Evolutionary conservation across 1,140 invertebrate genomes (phyloP).

Genomic region (Zaprionus camerounensis): DNA sequence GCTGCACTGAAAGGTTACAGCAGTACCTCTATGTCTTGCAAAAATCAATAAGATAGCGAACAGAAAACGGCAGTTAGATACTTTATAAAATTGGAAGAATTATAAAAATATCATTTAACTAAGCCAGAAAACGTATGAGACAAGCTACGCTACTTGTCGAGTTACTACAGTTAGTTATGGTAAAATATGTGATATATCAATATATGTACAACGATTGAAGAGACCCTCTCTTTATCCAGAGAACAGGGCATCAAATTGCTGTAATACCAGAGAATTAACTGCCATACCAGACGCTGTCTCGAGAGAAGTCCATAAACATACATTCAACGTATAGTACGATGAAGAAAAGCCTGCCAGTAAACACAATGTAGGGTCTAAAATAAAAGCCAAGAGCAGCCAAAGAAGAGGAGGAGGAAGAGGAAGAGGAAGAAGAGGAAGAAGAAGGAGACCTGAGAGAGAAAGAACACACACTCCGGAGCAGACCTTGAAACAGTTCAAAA

Average conservation of each 20-base stretch:
- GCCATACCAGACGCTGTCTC: slow-evolving; percentile 8
- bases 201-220: background rate
- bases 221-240: background rate
- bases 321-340: background rate
- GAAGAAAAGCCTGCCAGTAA: background rate
- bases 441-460: background rate
- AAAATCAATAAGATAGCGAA: background rate
- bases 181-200: background rate
- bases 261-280: slow-evolving; percentile 8
- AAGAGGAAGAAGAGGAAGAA: slow-evolving; percentile 18
- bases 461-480: slow-evolving; percentile 45
- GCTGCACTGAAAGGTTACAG: background rate
- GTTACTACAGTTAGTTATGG: background rate
- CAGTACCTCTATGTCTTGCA: background rate
- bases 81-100: background rate
- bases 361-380: slow-evolving; percentile 28
- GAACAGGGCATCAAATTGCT: slow-evolving; percentile 6
- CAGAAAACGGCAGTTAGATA: background rate
- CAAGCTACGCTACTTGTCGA: background rate
- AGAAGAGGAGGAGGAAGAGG: slow-evolving; percentile 7
- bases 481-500: slow-evolving; percentile 84
- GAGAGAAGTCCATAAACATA: background rate
- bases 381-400: background rate
- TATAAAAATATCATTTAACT: background rate
- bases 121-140: background rate